Percentiles rank a stretch among this genome's conserved stretches.
Conservation (phyloP, 2,797 vertebrate species). For the Poecilia velifera region DNA sequence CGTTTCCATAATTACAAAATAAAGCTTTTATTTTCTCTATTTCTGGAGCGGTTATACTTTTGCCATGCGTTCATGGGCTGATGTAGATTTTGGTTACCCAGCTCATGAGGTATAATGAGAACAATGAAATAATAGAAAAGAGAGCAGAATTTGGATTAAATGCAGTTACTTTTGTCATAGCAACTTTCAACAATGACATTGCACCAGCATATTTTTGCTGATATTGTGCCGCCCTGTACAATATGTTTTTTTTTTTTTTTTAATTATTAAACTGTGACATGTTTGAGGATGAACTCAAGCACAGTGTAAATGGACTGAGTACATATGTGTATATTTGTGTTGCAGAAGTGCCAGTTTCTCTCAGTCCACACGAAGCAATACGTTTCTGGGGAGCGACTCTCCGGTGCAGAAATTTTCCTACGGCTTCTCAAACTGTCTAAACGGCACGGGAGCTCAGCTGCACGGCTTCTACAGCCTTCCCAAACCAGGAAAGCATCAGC, state of each 20-base stretch:
- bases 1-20: neutral
- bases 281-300: neutral
- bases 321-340: constrained; percentile 27
- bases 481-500: constrained; percentile 88
- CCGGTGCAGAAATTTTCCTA: constrained; percentile 91
- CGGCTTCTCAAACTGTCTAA: constrained; percentile 91
- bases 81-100: neutral
- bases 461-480: constrained; percentile 96
- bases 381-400: constrained; percentile 89
- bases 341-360: constrained; percentile 97
- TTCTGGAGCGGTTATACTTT: neutral
- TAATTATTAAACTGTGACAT: constrained; percentile 10
- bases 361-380: constrained; percentile 88
- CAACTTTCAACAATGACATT: constrained; percentile 1
- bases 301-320: neutral
- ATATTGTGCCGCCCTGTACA: neutral
- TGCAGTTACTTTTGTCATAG: neutral
- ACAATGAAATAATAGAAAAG: neutral
- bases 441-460: constrained; percentile 88
- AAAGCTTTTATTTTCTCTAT: neutral
- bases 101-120: neutral
- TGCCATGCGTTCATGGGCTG: neutral
- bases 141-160: neutral
- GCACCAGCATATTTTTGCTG: neutral
- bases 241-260: neutral